Percentiles rank a stretch among this genome's conserved stretches.
phyloP scores from a whole-genome alignment of 1,140 invertebrate genomes.

The Gyrodactylus bullatarudis region DNA sequence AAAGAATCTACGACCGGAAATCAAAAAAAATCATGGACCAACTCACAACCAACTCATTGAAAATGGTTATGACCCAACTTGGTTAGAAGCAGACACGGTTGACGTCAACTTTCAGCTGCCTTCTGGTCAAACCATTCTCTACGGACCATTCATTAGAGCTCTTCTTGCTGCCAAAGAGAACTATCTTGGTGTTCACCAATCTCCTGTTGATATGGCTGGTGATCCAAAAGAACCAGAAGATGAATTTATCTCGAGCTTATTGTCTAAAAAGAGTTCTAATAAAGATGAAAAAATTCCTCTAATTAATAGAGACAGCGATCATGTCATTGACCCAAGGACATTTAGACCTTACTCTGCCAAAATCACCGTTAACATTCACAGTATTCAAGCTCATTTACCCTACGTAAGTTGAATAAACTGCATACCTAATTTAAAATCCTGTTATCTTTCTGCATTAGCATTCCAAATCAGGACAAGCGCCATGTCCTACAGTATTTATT shows the following conservation, averaged over 20 bases:
- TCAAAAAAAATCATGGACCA: neutral
- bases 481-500: conserved; percentile 52
- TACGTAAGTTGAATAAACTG: conserved; percentile 12
- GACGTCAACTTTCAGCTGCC: conserved; percentile 57
- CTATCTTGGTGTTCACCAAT: conserved; percentile 70
- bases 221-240: neutral
- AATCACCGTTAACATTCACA: conserved; percentile 65
- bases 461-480: conserved; percentile 11
- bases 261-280: neutral
- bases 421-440: neutral
- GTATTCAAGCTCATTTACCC: conserved; percentile 47
- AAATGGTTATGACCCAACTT: conserved; percentile 46
- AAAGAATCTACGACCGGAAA: neutral
- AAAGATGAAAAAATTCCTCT: neutral
- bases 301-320: neutral
- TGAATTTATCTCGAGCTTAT: neutral
- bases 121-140: conserved; percentile 40
- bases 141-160: conserved; percentile 51
- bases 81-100: conserved; percentile 43
- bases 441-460: conserved; percentile 3
- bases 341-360: conserved; percentile 58
- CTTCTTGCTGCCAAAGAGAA: conserved; percentile 65
- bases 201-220: conserved; percentile 51
- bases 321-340: conserved; percentile 33
- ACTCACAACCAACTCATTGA: neutral